Base-by-base conservation (phyloP, 2,888 invertebrate genomes). In the Camptogramma bilineatum region DNA sequence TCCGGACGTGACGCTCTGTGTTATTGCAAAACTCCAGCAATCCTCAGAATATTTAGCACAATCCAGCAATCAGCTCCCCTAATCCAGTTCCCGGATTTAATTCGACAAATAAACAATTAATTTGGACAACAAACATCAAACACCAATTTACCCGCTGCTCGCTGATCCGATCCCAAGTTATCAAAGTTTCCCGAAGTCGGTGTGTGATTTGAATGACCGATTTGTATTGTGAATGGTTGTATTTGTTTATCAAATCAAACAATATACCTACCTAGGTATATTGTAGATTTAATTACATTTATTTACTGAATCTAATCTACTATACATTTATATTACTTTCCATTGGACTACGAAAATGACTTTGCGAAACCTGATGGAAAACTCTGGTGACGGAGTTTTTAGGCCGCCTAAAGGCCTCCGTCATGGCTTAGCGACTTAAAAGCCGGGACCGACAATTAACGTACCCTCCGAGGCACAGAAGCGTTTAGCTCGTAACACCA, bases 91-190 rank as follows among this genome's bases (percentile, higher is more conserved):
- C 62, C 47, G 50, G 67, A 57, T 67, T 67, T 53, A 70, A 68
- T 63, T 62, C 53, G 50, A 63, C 69, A 66, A 72, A 70, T 70
- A 72, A 68, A 72, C 72, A 72, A 70, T 70, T 70, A 70, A 64
- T 69, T 68, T 66, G 48, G 48, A 59, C 64, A 66, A 72, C 69
- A 68, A 72, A 68, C 65, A 66, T 69, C 69, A 68, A 70, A 72
- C 65, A 69, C 52, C 63, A 56, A 69, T 72, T 69, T 59, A 66
- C 55, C 54, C 50, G 60, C n/a, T 28, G 56, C 53, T 57, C 48
- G 34, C 39, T 39, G 18, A 48, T 66, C 56, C 63, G 57, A 28
- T 3, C 8, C 62, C 47, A 61, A 62, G 13, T 66, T 60, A 19
- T 51, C 39, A 47, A 47, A 64, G 28, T 66, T 62, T 31, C 17